Evolutionary conservation across 1,140 invertebrate species (phyloP).

Genomic region (Apis florea): DNA sequence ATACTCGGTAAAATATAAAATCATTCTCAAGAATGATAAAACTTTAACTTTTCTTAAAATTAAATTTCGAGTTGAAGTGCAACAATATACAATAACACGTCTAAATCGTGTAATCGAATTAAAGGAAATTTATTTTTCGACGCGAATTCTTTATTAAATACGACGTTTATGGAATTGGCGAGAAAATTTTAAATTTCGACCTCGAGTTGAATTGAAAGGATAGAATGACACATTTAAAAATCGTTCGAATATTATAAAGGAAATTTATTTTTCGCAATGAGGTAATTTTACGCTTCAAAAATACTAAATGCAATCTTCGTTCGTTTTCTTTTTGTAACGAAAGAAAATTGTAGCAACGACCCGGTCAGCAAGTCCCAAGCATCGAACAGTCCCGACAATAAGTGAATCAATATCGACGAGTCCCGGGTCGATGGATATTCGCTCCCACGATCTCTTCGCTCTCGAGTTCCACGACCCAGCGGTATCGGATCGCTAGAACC

Average conservation of each 20-base stretch:
- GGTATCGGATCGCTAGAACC: conserved; percentile 46
- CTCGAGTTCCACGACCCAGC: conserved; percentile 45
- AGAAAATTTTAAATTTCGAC: no score
- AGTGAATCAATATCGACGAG: conserved; percentile 20
- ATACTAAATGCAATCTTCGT: no score
- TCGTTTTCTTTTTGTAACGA: not conserved
- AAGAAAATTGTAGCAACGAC: not conserved
- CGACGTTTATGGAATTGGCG: no score
- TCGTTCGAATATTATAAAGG: not conserved
- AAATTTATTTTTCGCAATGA: not conserved
- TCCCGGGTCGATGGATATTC: conserved; percentile 40
- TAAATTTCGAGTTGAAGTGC: no score
- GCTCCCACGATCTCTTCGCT: conserved; percentile 49
- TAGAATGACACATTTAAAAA: not conserved
- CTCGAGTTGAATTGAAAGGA: not conserved
- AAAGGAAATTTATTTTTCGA: no score
- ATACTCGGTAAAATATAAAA: no score
- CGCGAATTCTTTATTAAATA: no score
- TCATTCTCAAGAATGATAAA: no score
- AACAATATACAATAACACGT: no score
- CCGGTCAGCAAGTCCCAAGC: not conserved
- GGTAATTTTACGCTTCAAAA: no score
- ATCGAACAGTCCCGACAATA: not conserved
- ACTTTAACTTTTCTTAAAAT: no score
- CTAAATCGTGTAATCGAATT: no score